Conservation (phyloP, 53 echinoderm and acorn worm species). For the Patiria pectinifera region DNA sequence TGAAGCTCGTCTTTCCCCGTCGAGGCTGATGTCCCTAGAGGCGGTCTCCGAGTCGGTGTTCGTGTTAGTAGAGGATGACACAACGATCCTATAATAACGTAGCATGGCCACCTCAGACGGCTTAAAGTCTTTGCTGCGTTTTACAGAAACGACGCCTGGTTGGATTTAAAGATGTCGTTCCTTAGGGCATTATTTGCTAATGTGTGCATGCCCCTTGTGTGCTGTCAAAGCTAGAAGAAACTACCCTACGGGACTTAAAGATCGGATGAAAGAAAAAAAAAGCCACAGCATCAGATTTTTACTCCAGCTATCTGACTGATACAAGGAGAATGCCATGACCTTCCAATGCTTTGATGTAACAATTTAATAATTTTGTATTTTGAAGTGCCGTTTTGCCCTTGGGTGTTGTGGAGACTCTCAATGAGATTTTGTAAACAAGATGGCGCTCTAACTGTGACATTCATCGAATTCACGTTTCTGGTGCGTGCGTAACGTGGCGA, state of each 20-base stretch:
- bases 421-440: not conserved
- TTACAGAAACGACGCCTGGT: not conserved
- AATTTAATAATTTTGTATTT: constrained; percentile 1
- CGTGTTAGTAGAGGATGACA: not conserved
- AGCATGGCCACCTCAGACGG: not conserved
- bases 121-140: constrained; percentile 1
- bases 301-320: not conserved
- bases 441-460: not conserved
- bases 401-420: not conserved
- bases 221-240: not conserved
- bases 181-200: not conserved
- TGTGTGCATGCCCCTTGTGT: not conserved
- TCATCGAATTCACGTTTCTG: not conserved
- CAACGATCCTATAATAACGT: not conserved
- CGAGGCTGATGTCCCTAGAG: constrained; percentile 1
- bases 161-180: not conserved
- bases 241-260: not conserved
- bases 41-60: not conserved
- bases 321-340: not conserved
- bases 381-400: not conserved
- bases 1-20: not conserved
- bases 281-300: not conserved
- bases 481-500: too few relatives aligned
- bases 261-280: not conserved
- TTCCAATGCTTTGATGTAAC: not conserved